Percentiles rank a stretch among this genome's conserved stretches.
phyloP scores from a whole-genome alignment of 92 coral and sea anemone genomes.

The Epizoanthus scotinus region DNA sequence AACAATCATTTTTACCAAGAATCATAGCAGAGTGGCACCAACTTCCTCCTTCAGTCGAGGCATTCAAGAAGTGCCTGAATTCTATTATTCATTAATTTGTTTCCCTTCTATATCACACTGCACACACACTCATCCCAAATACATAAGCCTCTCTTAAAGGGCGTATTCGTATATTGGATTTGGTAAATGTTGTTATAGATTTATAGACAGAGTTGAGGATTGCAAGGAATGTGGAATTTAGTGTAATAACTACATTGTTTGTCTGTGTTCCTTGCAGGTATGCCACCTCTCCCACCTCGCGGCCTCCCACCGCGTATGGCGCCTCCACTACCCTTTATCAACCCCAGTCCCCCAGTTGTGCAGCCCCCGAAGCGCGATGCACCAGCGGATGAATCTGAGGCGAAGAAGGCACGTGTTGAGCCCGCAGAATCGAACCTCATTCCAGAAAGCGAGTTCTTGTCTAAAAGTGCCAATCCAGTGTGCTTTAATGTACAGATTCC shows the following conservation, averaged over 20 bases:
- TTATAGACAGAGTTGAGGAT: not conserved
- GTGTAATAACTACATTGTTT: not conserved
- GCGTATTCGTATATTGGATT: no score
- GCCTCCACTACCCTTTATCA: constrained; percentile 74
- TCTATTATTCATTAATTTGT: no score
- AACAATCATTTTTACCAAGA: no score
- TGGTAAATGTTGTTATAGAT: no score
- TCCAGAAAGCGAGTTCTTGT: constrained; percentile 82
- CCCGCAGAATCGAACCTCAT: constrained; percentile 91
- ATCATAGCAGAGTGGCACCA: no score
- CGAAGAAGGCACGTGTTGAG: constrained; percentile 88
- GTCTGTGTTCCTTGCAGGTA: constrained; percentile 34
- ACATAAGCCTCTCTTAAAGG: no score
- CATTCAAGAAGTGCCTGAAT: no score
- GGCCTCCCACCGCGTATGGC: constrained; percentile 74
- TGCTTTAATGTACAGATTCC: constrained; percentile 92
- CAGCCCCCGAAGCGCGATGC: constrained; percentile 63
- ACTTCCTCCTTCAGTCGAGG: no score
- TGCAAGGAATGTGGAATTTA: not conserved
- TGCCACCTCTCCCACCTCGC: constrained; percentile 72
- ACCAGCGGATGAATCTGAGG: constrained; percentile 73
- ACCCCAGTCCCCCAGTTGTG: constrained; percentile 84
- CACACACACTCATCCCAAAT: no score
- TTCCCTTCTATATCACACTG: no score
- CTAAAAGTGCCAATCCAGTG: constrained; percentile 77